phyloP scores from a whole-genome alignment of 2,888 invertebrate genomes.

The Fissipunctia ypsillon region DNA sequence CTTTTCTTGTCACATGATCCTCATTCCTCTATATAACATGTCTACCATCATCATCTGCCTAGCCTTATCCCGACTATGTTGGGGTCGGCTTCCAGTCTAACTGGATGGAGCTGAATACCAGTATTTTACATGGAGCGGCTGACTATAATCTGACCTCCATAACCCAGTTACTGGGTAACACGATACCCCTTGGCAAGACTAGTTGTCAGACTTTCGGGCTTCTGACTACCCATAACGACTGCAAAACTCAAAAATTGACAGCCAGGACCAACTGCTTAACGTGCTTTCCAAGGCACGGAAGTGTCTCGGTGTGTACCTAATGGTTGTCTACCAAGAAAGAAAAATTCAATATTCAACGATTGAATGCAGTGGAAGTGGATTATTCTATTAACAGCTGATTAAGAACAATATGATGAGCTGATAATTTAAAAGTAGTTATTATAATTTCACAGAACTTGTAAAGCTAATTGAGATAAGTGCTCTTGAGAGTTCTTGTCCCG shows the following conservation, averaged over 20 bases:
- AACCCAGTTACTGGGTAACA: too few relatives aligned
- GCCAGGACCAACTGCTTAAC: neutral
- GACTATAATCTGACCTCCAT: too few relatives aligned
- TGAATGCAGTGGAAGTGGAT: neutral
- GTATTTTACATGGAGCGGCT: too few relatives aligned
- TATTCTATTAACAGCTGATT: conserved; percentile 7
- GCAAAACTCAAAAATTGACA: neutral
- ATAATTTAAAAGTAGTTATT: conserved; percentile 8
- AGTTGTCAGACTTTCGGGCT: neutral
- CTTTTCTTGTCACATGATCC: too few relatives aligned
- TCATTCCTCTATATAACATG: too few relatives aligned
- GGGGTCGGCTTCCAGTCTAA: too few relatives aligned
- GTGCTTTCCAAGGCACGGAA: neutral
- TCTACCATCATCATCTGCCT: too few relatives aligned
- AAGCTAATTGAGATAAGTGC: conserved; percentile 42
- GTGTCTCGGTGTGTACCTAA: neutral
- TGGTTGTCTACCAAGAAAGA: neutral
- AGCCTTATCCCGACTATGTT: too few relatives aligned
- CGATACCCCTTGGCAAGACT: neutral
- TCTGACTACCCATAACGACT: too few relatives aligned
- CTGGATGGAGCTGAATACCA: too few relatives aligned
- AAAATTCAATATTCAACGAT: conserved; percentile 2
- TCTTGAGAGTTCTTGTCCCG: conserved; percentile 27
- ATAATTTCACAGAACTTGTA: conserved; percentile 50
- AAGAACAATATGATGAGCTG: too few relatives aligned